Evolutionary conservation across 2,113 vertebrate species (phyloP), one percentile per base, ranked within the genome.

Genomic region (Rissa tridactyla): DNA sequence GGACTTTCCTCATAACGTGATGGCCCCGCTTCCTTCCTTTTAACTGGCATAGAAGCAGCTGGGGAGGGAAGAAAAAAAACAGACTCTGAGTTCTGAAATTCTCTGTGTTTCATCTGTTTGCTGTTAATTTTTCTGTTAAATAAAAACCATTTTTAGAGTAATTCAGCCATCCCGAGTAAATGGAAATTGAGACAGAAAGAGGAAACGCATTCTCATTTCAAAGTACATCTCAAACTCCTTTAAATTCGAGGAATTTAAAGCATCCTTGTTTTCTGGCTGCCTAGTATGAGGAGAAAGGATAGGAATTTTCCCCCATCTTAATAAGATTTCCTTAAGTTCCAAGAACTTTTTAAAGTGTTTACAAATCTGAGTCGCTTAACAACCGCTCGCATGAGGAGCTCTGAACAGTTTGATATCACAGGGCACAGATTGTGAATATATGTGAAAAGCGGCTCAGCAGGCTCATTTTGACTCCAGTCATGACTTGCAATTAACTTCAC

Each of bases 291-390:
- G 57, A 91, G 81, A 89, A 96, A 96, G 86, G 80, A 55, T 16
- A 96, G 68, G 93, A 89, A 94, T 96, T 97, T 94, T 89, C 57
- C 29, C 44, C 69, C 68, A 12, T 76, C 93, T 26, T 47, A 88
- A 68, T 68, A 92, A 89, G 69, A 76, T 96, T 96, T 92, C 57
- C 69, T 95, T 73, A 84, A 92, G 69, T 84, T 94, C 55, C 77
- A 96, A 84, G 86, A 96, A 94, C 89, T 84, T 86, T 42, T 84
- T 94, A 11, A 80, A 96, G 91, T 94, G 89, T 96, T 96, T 96
- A 81, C 86, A 81, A 89, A 84, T 25, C 36, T 5, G 3, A 66
- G 51, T 66, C 64, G 46, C 42, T 79, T 60, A 83, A 65, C 49
- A 90, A 30, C 60, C 70, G 80, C 47, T 86, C 46, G 6, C 38